Evolutionary conservation across 1,140 invertebrate species (phyloP).

Genomic region (Matsumurasca onukii): DNA sequence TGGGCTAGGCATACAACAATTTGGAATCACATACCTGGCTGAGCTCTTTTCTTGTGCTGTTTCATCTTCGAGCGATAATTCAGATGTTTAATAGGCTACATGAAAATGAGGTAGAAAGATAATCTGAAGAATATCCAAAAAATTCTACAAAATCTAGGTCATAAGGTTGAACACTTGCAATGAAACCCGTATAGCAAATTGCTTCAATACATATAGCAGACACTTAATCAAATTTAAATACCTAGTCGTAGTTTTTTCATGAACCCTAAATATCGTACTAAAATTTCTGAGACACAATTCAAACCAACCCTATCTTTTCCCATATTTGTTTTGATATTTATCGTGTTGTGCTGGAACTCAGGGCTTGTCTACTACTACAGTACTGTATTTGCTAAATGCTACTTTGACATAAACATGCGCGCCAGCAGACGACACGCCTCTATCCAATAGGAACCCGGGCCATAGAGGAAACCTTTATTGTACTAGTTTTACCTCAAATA

Average conservation of each 20-base stretch:
- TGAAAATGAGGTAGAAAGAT: neutral
- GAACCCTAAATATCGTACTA: neutral
- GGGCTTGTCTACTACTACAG: too few relatives aligned
- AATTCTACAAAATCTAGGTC: neutral
- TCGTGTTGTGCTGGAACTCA: neutral
- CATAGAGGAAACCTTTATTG: too few relatives aligned
- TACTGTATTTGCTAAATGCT: too few relatives aligned
- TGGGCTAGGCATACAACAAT: neutral
- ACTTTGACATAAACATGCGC: too few relatives aligned
- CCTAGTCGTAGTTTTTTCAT: neutral
- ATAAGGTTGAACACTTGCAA: neutral
- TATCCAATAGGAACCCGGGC: too few relatives aligned
- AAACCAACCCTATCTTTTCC: neutral
- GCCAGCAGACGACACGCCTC: slow-evolving; percentile 11
- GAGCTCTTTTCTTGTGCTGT: slow-evolving; percentile 3
- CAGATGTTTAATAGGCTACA: neutral
- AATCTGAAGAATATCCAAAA: neutral
- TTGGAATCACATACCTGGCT: neutral
- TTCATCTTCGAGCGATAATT: neutral
- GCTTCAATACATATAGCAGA: too few relatives aligned
- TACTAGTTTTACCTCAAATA: too few relatives aligned
- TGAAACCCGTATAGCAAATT: neutral
- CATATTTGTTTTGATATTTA: slow-evolving; percentile 9
- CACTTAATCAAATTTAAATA: too few relatives aligned
- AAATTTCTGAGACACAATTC: slow-evolving; percentile 5